Percentiles rank a stretch among this genome's conserved stretches.
Evolutionary conservation across 2,888 invertebrate genomes (phyloP).

Genomic region (Busseola fusca): DNA sequence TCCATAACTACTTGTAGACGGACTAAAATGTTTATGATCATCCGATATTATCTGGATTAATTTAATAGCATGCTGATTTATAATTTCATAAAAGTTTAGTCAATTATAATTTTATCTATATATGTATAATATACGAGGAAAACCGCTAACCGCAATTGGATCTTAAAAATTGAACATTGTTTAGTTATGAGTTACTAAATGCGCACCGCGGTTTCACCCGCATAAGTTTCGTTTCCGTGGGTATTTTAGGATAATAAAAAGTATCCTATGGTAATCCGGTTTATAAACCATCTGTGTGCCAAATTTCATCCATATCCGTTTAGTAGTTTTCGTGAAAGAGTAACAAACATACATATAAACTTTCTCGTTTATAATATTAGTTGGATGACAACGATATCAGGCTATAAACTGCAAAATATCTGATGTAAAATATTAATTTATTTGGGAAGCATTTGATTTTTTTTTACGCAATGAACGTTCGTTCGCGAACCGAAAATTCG

Average conservation of each 20-base stretch:
- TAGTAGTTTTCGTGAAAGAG: too few species aligned
- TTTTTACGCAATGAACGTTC: neutral
- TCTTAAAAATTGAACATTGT: conserved; percentile 7
- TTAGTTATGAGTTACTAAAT: neutral
- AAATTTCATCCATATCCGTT: too few species aligned
- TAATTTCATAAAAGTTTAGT: conserved; percentile 12
- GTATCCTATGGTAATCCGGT: too few species aligned
- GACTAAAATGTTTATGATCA: conserved; percentile 23
- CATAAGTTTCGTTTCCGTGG: too few species aligned
- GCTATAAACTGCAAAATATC: conserved; percentile 7
- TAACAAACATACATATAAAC: too few species aligned
- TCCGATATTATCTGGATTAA: conserved; percentile 14
- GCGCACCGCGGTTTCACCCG: too few species aligned
- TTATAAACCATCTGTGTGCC: too few species aligned
- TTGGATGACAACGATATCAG: conserved; percentile 8
- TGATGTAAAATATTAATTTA: neutral
- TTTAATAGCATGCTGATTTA: conserved; percentile 1
- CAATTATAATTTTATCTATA: conserved; percentile 17
- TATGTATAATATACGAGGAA: conserved; percentile 21
- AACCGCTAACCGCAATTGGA: conserved; percentile 43
- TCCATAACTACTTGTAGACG: conserved; percentile 36
- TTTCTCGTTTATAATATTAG: too few species aligned
- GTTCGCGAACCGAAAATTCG: neutral
- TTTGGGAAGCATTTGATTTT: neutral
- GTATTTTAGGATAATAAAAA: too few species aligned